Base-by-base conservation (phyloP, 2,888 invertebrate species). In the Prosapia bicincta region DNA sequence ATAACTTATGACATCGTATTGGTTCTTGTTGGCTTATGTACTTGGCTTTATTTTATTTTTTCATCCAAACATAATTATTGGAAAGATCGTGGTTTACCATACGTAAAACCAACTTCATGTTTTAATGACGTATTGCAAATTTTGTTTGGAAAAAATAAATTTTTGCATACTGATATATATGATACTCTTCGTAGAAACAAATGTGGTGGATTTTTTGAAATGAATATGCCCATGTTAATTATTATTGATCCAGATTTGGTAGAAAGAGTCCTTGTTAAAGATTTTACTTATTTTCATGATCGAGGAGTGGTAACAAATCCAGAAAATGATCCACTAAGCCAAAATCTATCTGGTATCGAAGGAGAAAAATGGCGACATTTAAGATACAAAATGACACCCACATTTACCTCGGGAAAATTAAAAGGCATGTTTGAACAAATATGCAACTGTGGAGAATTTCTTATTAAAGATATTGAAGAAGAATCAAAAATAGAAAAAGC, bases 361-460 rank as follows among this genome's bases (percentile, higher is more conserved):
- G 85, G 85, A 0, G 78, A 80, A 9, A 82, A 82, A 65, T 85
- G 85, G 85, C 83, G 82, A 66, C 81, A 82, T 74, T 76, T 85
- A 20, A 81, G 85, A 3, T 78, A 82, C 13, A 85, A 84, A 77
- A 76, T 85, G 24, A 83, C 83, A 1, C 84, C 85, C n/a, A 83
- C 84, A 5, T 85, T 85, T 75, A 85, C 85, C 0, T 82, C 84
- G 0, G 84, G 84, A 10, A 85, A 85, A 76, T 82, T 85, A 79
- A 85, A 84, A 74, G 80, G 81, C 70, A 83, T 85, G 82, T 85
- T 83, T 30, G 77, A 80, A 1, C 78, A 82, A 0, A 75, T 85
- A 13, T 79, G 80, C 20, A 82, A 82, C 0, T 80, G 81, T 24
- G 82, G 82, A 0, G 79, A 82, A 23, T 79, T 79, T 38, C 75